Evolutionary conservation across 2,797 vertebrate genomes (phyloP), one percentile per base, ranked within the genome.

Genomic region (Dermochelys coriacea): DNA sequence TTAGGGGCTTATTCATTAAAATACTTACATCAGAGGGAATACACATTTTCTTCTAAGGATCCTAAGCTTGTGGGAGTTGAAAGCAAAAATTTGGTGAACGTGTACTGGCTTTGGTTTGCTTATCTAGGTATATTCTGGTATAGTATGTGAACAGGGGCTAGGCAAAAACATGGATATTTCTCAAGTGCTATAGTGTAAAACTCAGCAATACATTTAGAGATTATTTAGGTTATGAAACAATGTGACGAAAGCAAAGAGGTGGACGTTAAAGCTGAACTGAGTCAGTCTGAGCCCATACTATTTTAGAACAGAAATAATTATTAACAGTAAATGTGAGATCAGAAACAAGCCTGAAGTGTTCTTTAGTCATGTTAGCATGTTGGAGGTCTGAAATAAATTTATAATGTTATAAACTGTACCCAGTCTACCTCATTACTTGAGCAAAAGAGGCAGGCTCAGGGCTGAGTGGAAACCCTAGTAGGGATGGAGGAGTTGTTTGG

Each of bases 401-500:
- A 74, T 77, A 78, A 79, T 16, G 2, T 41, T 80, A 6, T 5
- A 68, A 5, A 1, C 12, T 37, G 55, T 55, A 7, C 3, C n/a
- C n/a, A 25, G 54, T 37, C 8, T 15, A 0, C 75, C 93, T 89
- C 4, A 50, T 52, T 6, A 5, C 4, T 85, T 4, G 0, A 84
- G 75, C 85, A 12, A 94, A 61, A 83, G 88, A 18, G 0, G 29
- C 54, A 0, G 5, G 41, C 25, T 29, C 83, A 8, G 14, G 80
- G 27, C 2, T 11, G 19, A 88, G 75, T 31, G 85, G 52, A 2
- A 68, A 82, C 5, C 0, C 49, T 81, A 1, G 3, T 6, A 31
- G 8, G 5, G 0, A 0, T 80, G 77, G 89, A 88, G 11, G 57
- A 80, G 55, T 0, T 0, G 21, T 0, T 2, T 5, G 0, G 55